Conservation (phyloP, 1,140 invertebrate genomes). For the Trichonephila clavata region DNA sequence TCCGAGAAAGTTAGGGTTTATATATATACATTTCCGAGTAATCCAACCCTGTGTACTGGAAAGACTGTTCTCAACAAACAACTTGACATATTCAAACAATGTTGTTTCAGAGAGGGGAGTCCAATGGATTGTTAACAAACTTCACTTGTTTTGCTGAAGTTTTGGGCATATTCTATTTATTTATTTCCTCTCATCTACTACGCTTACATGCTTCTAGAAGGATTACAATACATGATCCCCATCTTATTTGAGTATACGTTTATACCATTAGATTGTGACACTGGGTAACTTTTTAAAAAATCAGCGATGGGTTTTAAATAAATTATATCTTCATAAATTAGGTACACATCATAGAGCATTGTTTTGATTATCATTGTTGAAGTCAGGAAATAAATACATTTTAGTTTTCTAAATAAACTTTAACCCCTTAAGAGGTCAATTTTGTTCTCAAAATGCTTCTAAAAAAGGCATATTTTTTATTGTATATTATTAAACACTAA, state of each 20-base stretch:
- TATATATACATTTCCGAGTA: background rate
- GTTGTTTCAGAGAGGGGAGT: background rate
- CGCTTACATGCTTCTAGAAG: background rate
- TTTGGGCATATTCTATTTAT: background rate
- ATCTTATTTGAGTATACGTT: background rate
- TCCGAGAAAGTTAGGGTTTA: slow-evolving; percentile 19
- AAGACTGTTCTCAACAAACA: background rate
- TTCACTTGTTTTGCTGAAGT: slow-evolving; percentile 35
- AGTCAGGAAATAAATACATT: too few relatives aligned
- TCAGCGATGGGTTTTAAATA: background rate
- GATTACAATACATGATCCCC: background rate
- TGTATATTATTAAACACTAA: too few relatives aligned
- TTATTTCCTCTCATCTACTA: background rate
- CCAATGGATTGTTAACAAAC: slow-evolving; percentile 12
- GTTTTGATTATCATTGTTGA: too few relatives aligned
- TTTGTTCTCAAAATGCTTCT: too few relatives aligned
- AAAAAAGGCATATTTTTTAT: too few relatives aligned
- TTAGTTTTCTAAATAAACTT: too few relatives aligned
- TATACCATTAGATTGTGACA: too few relatives aligned
- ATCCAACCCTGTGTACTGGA: background rate
- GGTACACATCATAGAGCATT: too few relatives aligned
- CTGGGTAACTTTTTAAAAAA: background rate
- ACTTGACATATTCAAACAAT: slow-evolving; percentile 38
- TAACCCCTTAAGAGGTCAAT: too few relatives aligned
- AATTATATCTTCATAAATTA: background rate